These are phyloP conservation scores for Anas platyrhynchos DNA, from an alignment of 2,113 vertebrate species.

Conservation along the genomic window DNA sequence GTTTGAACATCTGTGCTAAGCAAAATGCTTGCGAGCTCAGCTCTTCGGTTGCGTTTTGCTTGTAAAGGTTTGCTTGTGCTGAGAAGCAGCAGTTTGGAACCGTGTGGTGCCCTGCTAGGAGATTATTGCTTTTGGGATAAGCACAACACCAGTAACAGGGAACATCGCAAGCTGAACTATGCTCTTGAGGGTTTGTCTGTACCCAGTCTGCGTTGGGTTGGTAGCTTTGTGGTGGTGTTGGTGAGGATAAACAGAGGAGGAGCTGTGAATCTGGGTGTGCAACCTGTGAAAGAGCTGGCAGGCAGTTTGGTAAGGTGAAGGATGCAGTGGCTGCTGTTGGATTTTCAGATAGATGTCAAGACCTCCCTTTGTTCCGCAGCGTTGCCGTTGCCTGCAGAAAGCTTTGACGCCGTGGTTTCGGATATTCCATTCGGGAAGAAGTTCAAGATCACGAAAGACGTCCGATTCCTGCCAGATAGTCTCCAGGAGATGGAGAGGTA, in stretches of 20 bases:
- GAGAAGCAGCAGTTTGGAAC: not conserved
- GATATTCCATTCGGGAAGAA: constrained; percentile 95
- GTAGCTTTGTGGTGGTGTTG: rapidly evolving
- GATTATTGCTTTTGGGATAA: not conserved
- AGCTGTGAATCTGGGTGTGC: not conserved
- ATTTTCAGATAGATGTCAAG: not conserved
- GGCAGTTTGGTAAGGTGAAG: not conserved
- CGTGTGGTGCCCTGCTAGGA: not conserved
- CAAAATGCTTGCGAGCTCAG: not conserved
- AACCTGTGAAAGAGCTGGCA: not conserved
- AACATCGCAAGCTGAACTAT: not conserved
- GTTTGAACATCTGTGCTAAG: not conserved
- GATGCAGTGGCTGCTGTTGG: rapidly evolving
- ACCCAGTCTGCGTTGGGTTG: not conserved
- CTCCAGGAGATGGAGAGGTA: constrained; percentile 92
- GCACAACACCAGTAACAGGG: not conserved
- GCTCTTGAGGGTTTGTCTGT: rapidly evolving
- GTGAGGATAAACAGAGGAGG: not conserved
- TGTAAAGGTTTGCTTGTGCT: not conserved
- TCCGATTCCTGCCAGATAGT: constrained; percentile 76
- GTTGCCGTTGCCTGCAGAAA: constrained; percentile 81
- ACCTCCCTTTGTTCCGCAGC: constrained; percentile 68
- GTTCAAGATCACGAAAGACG: constrained; percentile 82
- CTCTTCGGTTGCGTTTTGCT: not conserved
- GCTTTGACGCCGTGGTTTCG: constrained; percentile 85